These are phyloP conservation scores for Priocnemis perturbator DNA, from an alignment of 2,888 invertebrate genomes.

Conservation along the genomic window DNA sequence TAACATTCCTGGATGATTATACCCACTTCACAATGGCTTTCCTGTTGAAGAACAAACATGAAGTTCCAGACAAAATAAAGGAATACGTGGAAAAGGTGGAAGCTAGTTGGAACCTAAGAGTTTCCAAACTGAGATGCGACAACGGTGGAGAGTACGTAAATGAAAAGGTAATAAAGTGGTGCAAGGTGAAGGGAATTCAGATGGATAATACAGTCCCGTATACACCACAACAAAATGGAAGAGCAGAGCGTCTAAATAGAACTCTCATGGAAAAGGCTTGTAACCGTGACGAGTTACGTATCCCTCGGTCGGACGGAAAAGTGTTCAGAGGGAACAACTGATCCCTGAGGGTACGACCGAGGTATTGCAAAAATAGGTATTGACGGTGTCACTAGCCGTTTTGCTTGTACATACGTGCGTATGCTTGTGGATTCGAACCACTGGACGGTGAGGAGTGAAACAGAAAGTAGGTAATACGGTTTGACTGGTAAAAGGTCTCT, in stretches of 20 bases:
- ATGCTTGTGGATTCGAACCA: no score
- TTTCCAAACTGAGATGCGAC: no score
- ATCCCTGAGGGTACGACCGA: no score
- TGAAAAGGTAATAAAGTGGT: slow-evolving; percentile 26
- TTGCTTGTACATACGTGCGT: no score
- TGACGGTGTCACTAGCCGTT: no score
- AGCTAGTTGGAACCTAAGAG: not conserved
- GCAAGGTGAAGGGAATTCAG: slow-evolving; percentile 33
- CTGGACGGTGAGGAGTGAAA: no score
- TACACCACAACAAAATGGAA: slow-evolving; percentile 26
- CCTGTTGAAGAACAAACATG: slow-evolving; percentile 10
- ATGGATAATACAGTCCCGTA: slow-evolving; percentile 19
- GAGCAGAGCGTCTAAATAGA: slow-evolving; percentile 19
- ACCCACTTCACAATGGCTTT: slow-evolving; percentile 15
- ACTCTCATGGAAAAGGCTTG: slow-evolving; percentile 13
- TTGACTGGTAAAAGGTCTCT: no score
- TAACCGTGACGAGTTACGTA: no score
- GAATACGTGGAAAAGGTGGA: slow-evolving; percentile 2
- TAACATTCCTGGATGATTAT: slow-evolving; percentile 20
- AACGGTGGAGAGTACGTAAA: slow-evolving; percentile 42
- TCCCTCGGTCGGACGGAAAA: no score
- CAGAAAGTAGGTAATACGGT: no score
- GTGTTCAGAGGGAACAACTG: no score
- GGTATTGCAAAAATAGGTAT: no score
- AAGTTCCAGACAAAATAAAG: not conserved